Evolutionary conservation across 1,140 invertebrate species (phyloP).

Genomic region (Cyphomyrmex costatus): DNA sequence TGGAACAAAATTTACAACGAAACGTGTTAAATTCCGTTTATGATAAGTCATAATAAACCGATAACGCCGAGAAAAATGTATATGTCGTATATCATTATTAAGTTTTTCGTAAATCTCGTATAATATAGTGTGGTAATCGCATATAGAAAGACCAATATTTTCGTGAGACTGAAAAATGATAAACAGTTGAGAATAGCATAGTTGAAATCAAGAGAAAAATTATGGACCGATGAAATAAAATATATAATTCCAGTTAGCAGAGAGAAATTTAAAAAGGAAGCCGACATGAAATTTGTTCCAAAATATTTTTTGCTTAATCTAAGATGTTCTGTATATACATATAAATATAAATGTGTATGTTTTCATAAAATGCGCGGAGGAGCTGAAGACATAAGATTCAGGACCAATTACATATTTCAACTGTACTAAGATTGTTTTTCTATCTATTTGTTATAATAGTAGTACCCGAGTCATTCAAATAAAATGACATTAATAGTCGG

Average conservation of each 20-base stretch:
- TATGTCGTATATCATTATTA: slow-evolving; percentile 7
- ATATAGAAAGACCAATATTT: slow-evolving; percentile 65
- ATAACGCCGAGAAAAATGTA: background rate
- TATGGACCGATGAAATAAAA: background rate
- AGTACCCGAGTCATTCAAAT: slow-evolving; percentile 17
- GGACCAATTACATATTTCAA: slow-evolving; percentile 43
- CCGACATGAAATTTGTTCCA: background rate
- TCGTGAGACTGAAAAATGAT: slow-evolving; percentile 61
- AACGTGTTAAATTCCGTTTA: slow-evolving; percentile 45
- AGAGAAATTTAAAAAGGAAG: slow-evolving; percentile 1
- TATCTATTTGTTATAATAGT: slow-evolving; percentile 17
- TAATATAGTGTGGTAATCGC: slow-evolving; percentile 13
- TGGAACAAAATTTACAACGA: slow-evolving; percentile 67
- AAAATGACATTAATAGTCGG: slow-evolving; percentile 3
- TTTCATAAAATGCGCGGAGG: slow-evolving; percentile 28
- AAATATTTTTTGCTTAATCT: slow-evolving; percentile 34
- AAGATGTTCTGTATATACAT: background rate
- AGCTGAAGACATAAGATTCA: slow-evolving; percentile 15
- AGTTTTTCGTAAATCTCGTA: slow-evolving; percentile 26
- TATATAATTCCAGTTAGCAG: background rate
- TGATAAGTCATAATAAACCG: slow-evolving; percentile 19
- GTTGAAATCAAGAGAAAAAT: background rate
- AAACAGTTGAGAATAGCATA: background rate
- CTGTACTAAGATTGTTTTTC: slow-evolving; percentile 28
- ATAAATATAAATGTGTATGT: slow-evolving; percentile 31